These are phyloP conservation scores for Coptotermes formosanus DNA, from an alignment of 1,140 invertebrate species.

Conservation along the genomic window DNA sequence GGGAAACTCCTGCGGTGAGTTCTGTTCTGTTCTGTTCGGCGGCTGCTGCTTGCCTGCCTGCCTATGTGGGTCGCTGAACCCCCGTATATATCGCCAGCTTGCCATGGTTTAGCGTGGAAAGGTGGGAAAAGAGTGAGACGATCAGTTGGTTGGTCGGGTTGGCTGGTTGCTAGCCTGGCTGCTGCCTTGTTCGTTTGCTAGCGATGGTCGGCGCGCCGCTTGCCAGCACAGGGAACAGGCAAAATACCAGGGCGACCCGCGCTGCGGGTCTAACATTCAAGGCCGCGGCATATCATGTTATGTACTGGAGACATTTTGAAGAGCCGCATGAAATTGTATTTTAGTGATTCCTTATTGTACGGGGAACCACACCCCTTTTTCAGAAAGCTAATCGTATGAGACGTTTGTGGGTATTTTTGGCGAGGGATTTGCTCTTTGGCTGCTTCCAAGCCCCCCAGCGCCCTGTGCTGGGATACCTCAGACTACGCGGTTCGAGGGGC, in stretches of 20 bases:
- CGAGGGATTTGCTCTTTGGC: too few species aligned
- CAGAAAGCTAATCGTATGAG: too few species aligned
- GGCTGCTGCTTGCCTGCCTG: not conserved
- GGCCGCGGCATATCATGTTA: slow-evolving; percentile 8
- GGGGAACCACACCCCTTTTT: too few species aligned
- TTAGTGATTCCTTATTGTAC: not conserved
- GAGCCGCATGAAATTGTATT: not conserved
- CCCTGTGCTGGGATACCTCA: not conserved
- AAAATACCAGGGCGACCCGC: slow-evolving; percentile 24
- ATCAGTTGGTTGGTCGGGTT: not conserved
- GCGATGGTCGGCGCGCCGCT: slow-evolving; percentile 25
- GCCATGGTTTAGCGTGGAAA: not conserved
- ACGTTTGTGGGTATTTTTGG: too few species aligned
- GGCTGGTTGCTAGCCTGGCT: slow-evolving; percentile 3
- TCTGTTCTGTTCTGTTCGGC: not conserved
- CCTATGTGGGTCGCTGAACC: slow-evolving; percentile 14
- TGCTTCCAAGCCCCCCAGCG: not conserved
- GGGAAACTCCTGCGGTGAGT: not conserved
- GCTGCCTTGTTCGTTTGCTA: slow-evolving; percentile 13
- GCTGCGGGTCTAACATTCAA: slow-evolving; percentile 22
- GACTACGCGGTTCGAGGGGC: not conserved
- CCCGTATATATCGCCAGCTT: not conserved
- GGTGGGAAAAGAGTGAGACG: slow-evolving; percentile 16
- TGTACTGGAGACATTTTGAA: slow-evolving; percentile 23
- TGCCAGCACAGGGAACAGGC: slow-evolving; percentile 28